Evolutionary conservation across 2,888 invertebrate genomes (phyloP).

Genomic region (Altica lythri): DNA sequence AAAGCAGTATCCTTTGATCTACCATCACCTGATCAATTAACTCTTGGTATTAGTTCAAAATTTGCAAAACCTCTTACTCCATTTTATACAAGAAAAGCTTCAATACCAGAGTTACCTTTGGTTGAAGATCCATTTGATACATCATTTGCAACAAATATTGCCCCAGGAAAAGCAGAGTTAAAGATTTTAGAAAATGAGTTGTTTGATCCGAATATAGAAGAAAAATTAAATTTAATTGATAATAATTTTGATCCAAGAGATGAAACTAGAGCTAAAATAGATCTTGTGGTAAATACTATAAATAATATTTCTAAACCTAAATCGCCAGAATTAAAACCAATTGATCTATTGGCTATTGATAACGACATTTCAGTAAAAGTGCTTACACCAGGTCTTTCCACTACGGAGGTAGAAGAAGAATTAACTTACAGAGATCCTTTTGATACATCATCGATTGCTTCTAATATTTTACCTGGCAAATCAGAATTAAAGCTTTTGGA

Average conservation of each 20-base stretch:
- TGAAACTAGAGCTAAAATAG: slow-evolving; percentile 49
- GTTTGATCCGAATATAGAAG: slow-evolving; percentile 45
- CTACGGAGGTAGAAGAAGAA: slow-evolving; percentile 42
- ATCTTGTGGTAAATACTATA: slow-evolving; percentile 54
- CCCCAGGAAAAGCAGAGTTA: slow-evolving; percentile 63
- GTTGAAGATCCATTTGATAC: slow-evolving; percentile 71
- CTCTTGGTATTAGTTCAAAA: slow-evolving; percentile 49
- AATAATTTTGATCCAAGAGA: slow-evolving; percentile 65
- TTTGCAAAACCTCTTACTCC: slow-evolving; percentile 78
- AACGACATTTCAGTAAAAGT: slow-evolving; percentile 72
- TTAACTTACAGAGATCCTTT: slow-evolving; percentile 74
- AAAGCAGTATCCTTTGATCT: slow-evolving; percentile 66
- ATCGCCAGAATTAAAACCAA: slow-evolving; percentile 35
- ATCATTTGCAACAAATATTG: slow-evolving; percentile 61
- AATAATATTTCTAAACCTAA: slow-evolving; percentile 53
- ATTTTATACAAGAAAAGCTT: slow-evolving; percentile 72
- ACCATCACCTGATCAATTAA: slow-evolving; percentile 55
- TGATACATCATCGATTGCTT: slow-evolving; percentile 79
- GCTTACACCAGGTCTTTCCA: slow-evolving; percentile 65
- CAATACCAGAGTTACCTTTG: slow-evolving; percentile 63
- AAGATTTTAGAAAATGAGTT: slow-evolving; percentile 63
- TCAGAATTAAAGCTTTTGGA: slow-evolving; percentile 79
- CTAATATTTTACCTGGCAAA: slow-evolving; percentile 75
- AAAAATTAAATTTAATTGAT: slow-evolving; percentile 66
- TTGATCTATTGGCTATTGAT: slow-evolving; percentile 59